Evolutionary conservation across 2,888 invertebrate genomes (phyloP), one percentile per base, ranked within the genome.

Genomic region (Meliscaeva auricollis): DNA sequence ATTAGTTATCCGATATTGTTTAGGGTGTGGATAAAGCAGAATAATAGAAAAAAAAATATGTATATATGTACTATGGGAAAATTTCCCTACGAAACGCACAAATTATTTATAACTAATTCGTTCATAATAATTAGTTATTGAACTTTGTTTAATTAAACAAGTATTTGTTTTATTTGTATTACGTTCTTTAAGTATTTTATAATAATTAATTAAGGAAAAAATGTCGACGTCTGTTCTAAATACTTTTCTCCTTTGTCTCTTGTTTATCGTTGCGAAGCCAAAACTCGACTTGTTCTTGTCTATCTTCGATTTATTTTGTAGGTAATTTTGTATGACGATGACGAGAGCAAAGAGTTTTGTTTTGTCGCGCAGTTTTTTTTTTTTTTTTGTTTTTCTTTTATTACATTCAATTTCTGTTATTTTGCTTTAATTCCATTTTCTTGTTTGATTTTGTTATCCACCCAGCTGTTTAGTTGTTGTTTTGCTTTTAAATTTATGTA

Each of bases 211-310:
- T 44, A 44, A 15, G n/a, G 3, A 15, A 15, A 15, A 15, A 60
- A 58, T 58, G 58, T 60, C 69, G 35, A 70, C 48, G 52, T 44
- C 48, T 68, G 17, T 62, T 62, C 17, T 17, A 64, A 64, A 20
- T 50, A 3, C 64, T 35, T 35, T 38, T 66, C 46, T 73, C 58
- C 75, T 80, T 79, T 76, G 76, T 73, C 76, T 64, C 58, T 85
- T 85, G 69, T 85, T 85, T 73, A 77, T 77, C 73, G 81, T 76
- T 81, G 68, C 85, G 85, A 85, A 85, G 85, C 77, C 85, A 80
- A 85, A 80, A 77, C 77, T 85, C 85, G 85, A 85, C 85, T 85
- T 85, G 85, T 80, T 60, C 41, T 38, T 38, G 13, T 32, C 66
- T 66, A 66, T 66, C 64, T 80, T 75, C 70, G 70, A 75, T 75